Evolutionary conservation across 2,888 invertebrate genomes (phyloP), one percentile per base, ranked within the genome.

Genomic region (Rhopalosiphum nymphaeae): DNA sequence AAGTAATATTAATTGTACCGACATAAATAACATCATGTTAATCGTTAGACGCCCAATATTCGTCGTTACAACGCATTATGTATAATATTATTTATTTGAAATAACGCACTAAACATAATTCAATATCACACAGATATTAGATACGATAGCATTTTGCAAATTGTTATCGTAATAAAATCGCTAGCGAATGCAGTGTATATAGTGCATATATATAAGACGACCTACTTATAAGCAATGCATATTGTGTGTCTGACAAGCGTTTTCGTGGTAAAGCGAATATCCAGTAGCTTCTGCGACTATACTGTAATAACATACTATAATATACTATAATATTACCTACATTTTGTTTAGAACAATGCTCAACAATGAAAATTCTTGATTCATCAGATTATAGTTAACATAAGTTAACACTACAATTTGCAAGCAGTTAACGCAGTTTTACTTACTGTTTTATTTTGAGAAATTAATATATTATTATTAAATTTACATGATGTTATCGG

Each of bases 401-500:
- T 49, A 49, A 49, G 88, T 89, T 56, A 26, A 56, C 56, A 29
- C 26, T 29, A 29, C 78, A 78, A 78, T 78, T 78, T 78, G 36
- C 36, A 36, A 78, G 78, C 78, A 78, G 78, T 86, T 86, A 86
- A 44, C 85, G 26, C 46, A 44, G 26, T 86, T 46, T 29, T 86
- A 13, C 44, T 86, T 26, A 46, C 44, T 46, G 86, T 44, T 85
- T 44, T 85, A 36, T 36, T 44, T 44, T 21, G 11, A 29, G 36
- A 44, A 29, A 89, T 16, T 57, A 89, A n/a, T 46, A 86, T 46
- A 86, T 86, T 46, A 67, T 90, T 46, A 61, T 86, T 78, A 78
- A 86, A 90, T 84, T 29, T 42, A 42, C 91, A 91, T 26, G 91
- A 42, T 84, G 29, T 90, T 67, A 90, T 89, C 89, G 4, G n/a